Percentiles rank a stretch among this genome's conserved stretches.
Conservation (phyloP, 2,888 invertebrate genomes). For the Glyphotaelius pellucidus region DNA sequence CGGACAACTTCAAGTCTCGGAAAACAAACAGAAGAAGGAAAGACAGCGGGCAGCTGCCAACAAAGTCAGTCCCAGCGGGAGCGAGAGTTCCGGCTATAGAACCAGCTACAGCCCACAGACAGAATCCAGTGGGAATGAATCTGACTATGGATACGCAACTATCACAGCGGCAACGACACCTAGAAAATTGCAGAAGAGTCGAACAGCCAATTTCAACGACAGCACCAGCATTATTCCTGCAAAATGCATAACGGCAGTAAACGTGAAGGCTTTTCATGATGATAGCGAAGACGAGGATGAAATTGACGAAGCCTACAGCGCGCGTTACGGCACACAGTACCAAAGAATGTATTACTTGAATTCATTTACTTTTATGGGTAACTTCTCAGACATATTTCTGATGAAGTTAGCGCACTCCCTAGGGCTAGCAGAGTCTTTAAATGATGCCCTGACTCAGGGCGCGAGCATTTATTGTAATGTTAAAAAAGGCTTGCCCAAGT, state of each 20-base stretch:
- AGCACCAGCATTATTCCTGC: slow-evolving; percentile 76
- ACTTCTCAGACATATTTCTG: slow-evolving; percentile 82
- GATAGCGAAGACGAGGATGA: slow-evolving; percentile 75
- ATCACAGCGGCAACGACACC: slow-evolving; percentile 80
- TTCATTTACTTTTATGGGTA: slow-evolving; percentile 82
- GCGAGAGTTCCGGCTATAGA: slow-evolving; percentile 76
- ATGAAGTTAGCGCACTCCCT: slow-evolving; percentile 78
- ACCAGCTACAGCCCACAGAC: slow-evolving; percentile 74
- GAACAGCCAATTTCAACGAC: slow-evolving; percentile 71
- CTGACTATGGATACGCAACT: slow-evolving; percentile 80
- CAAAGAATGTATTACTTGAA: slow-evolving; percentile 77
- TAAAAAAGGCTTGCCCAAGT: slow-evolving; percentile 71
- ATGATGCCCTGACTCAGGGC: slow-evolving; percentile 79
- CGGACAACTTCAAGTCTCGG: slow-evolving; percentile 38
- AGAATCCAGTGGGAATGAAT: slow-evolving; percentile 77
- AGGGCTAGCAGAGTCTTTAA: slow-evolving; percentile 78
- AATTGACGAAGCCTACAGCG: slow-evolving; percentile 65
- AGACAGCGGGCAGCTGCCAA: slow-evolving; percentile 16
- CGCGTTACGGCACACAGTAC: slow-evolving; percentile 64
- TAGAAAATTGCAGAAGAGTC: slow-evolving; percentile 75
- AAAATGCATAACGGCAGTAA: slow-evolving; percentile 75
- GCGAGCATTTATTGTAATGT: slow-evolving; percentile 82
- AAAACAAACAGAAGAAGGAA: slow-evolving; percentile 62
- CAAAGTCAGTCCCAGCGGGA: slow-evolving; percentile 58
- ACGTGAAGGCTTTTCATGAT: slow-evolving; percentile 70